Conservation (phyloP, 1,140 invertebrate species). For the Octopus sinensis region DNA sequence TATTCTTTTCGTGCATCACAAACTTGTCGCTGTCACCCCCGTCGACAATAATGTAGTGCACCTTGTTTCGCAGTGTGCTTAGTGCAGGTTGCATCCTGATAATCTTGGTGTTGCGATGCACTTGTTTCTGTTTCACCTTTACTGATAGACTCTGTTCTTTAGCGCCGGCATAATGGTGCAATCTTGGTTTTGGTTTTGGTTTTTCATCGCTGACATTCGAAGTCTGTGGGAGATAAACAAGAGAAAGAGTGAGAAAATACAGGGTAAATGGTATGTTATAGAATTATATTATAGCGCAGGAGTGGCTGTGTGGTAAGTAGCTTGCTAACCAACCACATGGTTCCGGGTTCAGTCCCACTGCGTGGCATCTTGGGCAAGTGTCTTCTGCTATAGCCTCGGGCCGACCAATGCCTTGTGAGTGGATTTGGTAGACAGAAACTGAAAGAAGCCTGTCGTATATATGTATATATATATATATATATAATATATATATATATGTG, state of each 20-base stretch:
- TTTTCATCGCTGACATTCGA: not conserved
- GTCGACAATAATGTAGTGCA: conserved; percentile 66
- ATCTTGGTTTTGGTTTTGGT: not conserved
- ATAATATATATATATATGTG: too few species aligned
- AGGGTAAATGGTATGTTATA: not conserved
- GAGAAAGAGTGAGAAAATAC: not conserved
- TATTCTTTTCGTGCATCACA: conserved; percentile 66
- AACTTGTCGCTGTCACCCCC: conserved; percentile 69
- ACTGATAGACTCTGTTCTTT: not conserved
- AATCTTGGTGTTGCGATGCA: conserved; percentile 37
- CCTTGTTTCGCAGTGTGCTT: conserved; percentile 58
- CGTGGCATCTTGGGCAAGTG: too few species aligned
- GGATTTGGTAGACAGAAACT: too few species aligned
- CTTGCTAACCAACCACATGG: not conserved
- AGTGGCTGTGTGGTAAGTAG: not conserved
- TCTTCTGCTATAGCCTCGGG: too few species aligned
- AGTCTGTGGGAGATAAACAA: not conserved
- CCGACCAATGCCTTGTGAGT: too few species aligned
- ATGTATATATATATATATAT: too few species aligned
- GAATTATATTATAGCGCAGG: not conserved
- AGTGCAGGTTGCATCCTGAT: conserved; percentile 47
- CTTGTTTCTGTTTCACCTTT: conserved; percentile 37
- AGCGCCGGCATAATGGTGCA: not conserved
- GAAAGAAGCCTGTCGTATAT: too few species aligned
- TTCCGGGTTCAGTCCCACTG: not conserved